phyloP scores from a whole-genome alignment of 2,888 invertebrate genomes.

The Caprella mutica region DNA sequence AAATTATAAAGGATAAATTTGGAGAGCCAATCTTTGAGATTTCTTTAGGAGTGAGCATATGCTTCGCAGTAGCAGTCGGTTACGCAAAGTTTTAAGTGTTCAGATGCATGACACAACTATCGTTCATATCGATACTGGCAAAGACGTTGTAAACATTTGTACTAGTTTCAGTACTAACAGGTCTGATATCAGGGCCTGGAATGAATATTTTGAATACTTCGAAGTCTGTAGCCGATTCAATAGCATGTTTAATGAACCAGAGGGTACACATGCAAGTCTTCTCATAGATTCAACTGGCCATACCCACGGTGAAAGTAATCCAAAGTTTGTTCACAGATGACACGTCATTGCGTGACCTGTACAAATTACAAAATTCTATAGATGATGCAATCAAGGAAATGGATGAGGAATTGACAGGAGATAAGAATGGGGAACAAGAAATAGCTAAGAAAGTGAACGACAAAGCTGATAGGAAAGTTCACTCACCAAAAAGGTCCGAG shows the following conservation, averaged over 20 bases:
- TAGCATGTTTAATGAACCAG: slow-evolving; percentile 4
- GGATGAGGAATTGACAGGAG: not conserved
- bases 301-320: not conserved
- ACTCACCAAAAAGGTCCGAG: not conserved
- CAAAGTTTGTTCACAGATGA: slow-evolving; percentile 2
- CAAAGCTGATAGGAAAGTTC: not conserved
- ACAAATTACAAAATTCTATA: not conserved
- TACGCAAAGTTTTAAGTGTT: not conserved
- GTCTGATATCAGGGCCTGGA: slow-evolving; percentile 1
- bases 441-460: slow-evolving; percentile 2
- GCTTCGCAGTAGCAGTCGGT: not conserved
- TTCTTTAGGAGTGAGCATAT: not conserved
- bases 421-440: slow-evolving; percentile 3
- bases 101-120: not conserved
- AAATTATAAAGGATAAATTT: not conserved
- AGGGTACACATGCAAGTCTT: slow-evolving; percentile 1
- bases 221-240: not conserved
- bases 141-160: slow-evolving; percentile 1
- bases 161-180: not conserved
- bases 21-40: not conserved
- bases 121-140: not conserved
- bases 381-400: not conserved
- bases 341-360: not conserved
- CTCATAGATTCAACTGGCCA: not conserved
- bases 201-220: not conserved